Conservation (phyloP, 2,888 invertebrate species). For the Panorpa germanica region DNA sequence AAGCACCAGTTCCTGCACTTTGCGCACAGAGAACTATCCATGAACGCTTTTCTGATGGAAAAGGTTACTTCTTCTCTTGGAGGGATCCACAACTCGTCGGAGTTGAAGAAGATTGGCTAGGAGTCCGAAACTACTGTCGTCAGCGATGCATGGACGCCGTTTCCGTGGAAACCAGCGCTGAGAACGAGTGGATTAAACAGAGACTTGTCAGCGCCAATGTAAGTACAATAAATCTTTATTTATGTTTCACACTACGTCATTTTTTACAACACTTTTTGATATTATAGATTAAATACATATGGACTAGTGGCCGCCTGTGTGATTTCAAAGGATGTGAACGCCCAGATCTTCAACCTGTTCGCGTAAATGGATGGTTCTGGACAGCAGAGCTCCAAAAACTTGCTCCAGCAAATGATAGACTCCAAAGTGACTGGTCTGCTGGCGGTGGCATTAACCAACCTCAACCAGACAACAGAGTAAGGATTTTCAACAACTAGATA, state of each 20-base stretch:
- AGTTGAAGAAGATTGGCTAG: conserved; percentile 69
- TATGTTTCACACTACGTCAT: too few relatives aligned
- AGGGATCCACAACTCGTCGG: conserved; percentile 53
- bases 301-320: conserved; percentile 79
- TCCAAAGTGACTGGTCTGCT: conserved; percentile 77
- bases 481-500: conserved; percentile 10
- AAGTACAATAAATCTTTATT: conserved; percentile 18
- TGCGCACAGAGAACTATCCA: conserved; percentile 58
- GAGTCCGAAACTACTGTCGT: conserved; percentile 69
- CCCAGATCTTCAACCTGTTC: conserved; percentile 61
- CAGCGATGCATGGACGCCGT: conserved; percentile 82
- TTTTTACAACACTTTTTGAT: conserved; percentile 9
- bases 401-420: conserved; percentile 62
- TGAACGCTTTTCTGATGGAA: conserved; percentile 52
- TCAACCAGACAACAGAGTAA: conserved; percentile 68
- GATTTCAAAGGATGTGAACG: conserved; percentile 83
- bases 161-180: conserved; percentile 65
- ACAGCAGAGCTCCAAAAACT: conserved; percentile 71
- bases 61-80: conserved; percentile 77
- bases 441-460: conserved; percentile 71
- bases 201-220: conserved; percentile 62
- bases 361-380: conserved; percentile 85
- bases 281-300: conserved; percentile 65
- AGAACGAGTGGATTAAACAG: conserved; percentile 75
- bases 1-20: conserved; percentile 54